Evolutionary conservation across 2,797 vertebrate species (phyloP), one percentile per base, ranked within the genome.

Genomic region (Chelonia mydas): DNA sequence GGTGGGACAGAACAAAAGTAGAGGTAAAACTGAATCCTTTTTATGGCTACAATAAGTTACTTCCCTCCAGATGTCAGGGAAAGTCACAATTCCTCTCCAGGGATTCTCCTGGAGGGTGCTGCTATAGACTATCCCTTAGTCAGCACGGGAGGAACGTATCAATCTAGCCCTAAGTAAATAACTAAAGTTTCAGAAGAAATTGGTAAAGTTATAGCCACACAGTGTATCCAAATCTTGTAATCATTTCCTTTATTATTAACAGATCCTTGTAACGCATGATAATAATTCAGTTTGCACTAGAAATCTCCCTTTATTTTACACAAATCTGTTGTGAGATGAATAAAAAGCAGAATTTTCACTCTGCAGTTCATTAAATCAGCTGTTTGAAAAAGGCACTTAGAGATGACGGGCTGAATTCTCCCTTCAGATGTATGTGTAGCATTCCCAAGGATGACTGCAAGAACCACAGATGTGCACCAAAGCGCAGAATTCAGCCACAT

Each of bases 181-280:
- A 74, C 57, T 93, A 53, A 90, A 81, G 8, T 49, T 72, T 93
- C 7, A 0, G 74, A 83, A 47, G 77, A 82, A 94, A 94, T 23
- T 41, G 50, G 55, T 77, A 16, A 49, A 49, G 68, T 72, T 72
- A 41, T 72, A 12, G 68, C n/a, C 68, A 72, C 21, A 11, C n/a
- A 72, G 27, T 47, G 45, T 68, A 90, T 23, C 47, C 85, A 97
- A 83, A 87, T n/a, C 80, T 5, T 88, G 84, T 68, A 82, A 50
- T 86, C 65, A 88, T 86, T 84, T 89, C 55, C 57, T 89, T 84
- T 47, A 49, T 47, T 89, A 86, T 76, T 89, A 94, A 88, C 23
- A 12, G 2, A 61, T 68, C 12, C 93, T 92, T 80, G 28, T 28
- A 92, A 41, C 27, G 17, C 28, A 90, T 47, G 51, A 83, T 9